These are phyloP conservation scores for Odontophorus gujanensis DNA, from an alignment of 2,113 vertebrate genomes.

Conservation along the genomic window DNA sequence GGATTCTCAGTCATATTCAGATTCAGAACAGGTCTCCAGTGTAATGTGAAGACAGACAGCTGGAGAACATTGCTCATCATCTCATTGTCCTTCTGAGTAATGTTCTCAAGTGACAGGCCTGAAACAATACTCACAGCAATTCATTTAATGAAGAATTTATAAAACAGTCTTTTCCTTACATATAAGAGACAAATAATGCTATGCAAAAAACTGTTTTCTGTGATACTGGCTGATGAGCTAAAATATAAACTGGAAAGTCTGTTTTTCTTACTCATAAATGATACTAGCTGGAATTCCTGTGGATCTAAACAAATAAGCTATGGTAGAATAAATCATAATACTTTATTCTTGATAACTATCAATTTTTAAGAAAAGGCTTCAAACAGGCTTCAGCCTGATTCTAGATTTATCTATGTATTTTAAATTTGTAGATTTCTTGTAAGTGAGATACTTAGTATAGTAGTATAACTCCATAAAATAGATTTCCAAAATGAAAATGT, in stretches of 20 bases:
- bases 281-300: background rate
- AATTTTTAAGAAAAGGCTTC: background rate
- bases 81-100: background rate
- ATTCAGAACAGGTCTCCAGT: background rate
- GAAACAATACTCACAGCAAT: background rate
- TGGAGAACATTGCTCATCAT: background rate
- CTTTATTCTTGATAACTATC: background rate
- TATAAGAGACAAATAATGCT: background rate
- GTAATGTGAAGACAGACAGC: background rate
- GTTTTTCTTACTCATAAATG: background rate
- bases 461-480: background rate
- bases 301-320: background rate
- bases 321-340: background rate
- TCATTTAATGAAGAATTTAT: background rate
- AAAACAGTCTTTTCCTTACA: background rate
- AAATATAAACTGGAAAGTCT: background rate
- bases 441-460: background rate
- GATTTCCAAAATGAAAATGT: background rate
- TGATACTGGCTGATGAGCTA: background rate
- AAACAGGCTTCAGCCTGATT: background rate
- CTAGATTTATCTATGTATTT: background rate
- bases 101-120: background rate
- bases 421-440: background rate
- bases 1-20: background rate
- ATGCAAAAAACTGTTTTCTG: background rate